Conservation (phyloP, 2,888 invertebrate genomes). For the Megamerina dolium region DNA sequence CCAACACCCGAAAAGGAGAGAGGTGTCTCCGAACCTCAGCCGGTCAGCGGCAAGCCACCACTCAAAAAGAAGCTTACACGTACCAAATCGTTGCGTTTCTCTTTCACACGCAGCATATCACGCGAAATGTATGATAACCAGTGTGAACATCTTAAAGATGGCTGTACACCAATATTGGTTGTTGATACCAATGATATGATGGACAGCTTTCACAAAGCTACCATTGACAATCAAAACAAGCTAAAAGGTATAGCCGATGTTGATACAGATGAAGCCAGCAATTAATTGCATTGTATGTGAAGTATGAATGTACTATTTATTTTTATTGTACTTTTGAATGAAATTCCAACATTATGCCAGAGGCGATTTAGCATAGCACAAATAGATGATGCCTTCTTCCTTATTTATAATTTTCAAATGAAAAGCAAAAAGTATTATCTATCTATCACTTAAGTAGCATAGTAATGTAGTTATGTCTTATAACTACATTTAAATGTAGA, state of each 20-base stretch:
- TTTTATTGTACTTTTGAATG: no score
- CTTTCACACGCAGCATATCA: slow-evolving; percentile 50
- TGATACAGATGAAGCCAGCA: slow-evolving; percentile 48
- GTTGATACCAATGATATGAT: slow-evolving; percentile 43
- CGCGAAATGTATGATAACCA: slow-evolving; percentile 48
- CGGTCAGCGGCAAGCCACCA: slow-evolving; percentile 36
- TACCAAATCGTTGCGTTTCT: slow-evolving; percentile 47
- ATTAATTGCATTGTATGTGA: no score
- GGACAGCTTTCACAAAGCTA: slow-evolving; percentile 41
- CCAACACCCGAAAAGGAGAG: slow-evolving; percentile 39
- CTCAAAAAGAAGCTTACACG: slow-evolving; percentile 47
- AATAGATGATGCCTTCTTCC: no score
- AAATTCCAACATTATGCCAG: no score
- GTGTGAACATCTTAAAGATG: slow-evolving; percentile 46
- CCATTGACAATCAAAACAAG: slow-evolving; percentile 33
- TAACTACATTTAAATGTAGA: no score
- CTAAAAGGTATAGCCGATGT: slow-evolving; percentile 43
- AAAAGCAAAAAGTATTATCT: no score
- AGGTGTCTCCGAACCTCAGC: slow-evolving; percentile 30
- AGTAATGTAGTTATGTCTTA: no score
- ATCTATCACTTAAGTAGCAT: no score
- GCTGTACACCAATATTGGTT: slow-evolving; percentile 48
- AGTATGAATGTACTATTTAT: no score
- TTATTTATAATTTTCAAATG: no score
- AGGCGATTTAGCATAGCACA: no score